Conservation (phyloP, 2,888 invertebrate genomes). For the Malachius bipustulatus region DNA sequence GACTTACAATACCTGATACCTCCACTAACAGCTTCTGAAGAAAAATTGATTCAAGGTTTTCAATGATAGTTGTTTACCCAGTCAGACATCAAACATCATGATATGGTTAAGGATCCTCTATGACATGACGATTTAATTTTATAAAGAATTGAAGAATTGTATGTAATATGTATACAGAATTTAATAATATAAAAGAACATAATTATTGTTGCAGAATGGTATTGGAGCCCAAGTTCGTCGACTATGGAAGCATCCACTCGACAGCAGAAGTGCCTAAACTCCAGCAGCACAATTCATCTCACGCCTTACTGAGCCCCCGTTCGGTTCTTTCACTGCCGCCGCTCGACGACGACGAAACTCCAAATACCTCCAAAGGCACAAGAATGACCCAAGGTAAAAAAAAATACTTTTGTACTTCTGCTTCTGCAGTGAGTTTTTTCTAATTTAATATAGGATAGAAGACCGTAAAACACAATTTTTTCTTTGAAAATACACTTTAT, state of each 20-base stretch:
- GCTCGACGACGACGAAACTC: constrained; percentile 34
- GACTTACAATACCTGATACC: too few species aligned
- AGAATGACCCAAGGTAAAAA: constrained; percentile 35
- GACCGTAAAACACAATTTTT: background rate
- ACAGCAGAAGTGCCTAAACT: constrained; percentile 30
- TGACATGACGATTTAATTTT: too few species aligned
- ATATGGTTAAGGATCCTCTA: too few species aligned
- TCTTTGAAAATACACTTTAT: too few species aligned
- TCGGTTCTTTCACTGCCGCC: constrained; percentile 27
- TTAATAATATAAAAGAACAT: background rate
- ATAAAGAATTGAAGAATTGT: too few species aligned
- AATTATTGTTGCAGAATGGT: constrained; percentile 42
- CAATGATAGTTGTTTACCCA: too few species aligned
- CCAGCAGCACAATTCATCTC: constrained; percentile 29
- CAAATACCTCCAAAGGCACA: constrained; percentile 29
- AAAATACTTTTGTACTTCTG: too few species aligned
- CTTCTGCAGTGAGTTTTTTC: background rate
- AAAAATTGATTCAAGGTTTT: too few species aligned
- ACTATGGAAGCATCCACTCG: constrained; percentile 51
- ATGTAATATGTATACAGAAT: too few species aligned
- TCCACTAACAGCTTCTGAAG: too few species aligned
- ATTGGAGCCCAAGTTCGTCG: constrained; percentile 50
- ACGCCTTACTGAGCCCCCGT: constrained; percentile 30
- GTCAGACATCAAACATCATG: too few species aligned
- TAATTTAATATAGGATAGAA: constrained; percentile 1